A percentile compares a stretch with the other conserved stretches of the same genome.
These are phyloP conservation scores for Coelopa pilipes DNA, from an alignment of 2,888 invertebrate species.

Conservation along the genomic window DNA sequence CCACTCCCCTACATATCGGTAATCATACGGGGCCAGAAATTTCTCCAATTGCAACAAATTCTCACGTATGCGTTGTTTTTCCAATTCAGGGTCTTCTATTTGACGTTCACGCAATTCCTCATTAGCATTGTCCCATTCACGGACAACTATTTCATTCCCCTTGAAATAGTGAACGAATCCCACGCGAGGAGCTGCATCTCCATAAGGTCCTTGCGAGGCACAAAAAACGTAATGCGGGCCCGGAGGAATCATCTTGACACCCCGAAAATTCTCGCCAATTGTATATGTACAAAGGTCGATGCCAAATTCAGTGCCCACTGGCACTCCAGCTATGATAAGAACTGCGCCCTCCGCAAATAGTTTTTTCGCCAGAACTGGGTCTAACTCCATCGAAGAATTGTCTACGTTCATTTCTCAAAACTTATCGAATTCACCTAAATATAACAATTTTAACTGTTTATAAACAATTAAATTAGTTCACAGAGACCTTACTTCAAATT, in stretches of 20 bases:
- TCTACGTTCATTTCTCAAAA: conserved; percentile 42
- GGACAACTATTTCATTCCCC: conserved; percentile 84
- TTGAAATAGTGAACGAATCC: conserved; percentile 90
- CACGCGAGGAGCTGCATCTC: conserved; percentile 77
- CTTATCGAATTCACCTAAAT: neutral
- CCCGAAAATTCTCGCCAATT: conserved; percentile 88
- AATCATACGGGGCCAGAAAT: conserved; percentile 91
- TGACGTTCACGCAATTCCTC: conserved; percentile 75
- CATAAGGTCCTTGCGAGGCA: conserved; percentile 69
- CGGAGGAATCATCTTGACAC: conserved; percentile 98
- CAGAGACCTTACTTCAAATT: too few species aligned
- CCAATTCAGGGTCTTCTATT: conserved; percentile 63
- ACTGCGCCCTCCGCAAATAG: conserved; percentile 85
- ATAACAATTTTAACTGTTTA: too few species aligned
- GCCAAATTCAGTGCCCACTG: conserved; percentile 94
- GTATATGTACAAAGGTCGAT: conserved; percentile 88
- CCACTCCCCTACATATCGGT: conserved; percentile 89
- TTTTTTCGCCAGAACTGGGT: conserved; percentile 79
- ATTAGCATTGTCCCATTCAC: conserved; percentile 82
- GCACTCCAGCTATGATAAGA: conserved; percentile 86
- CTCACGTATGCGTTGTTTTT: conserved; percentile 63
- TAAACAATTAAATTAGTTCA: too few species aligned
- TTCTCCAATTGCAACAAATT: conserved; percentile 63
- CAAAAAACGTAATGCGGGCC: conserved; percentile 95
- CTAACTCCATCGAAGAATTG: conserved; percentile 70